These are phyloP conservation scores for Aphelenchoides besseyi DNA, from an alignment of 1,140 invertebrate genomes.

Conservation along the genomic window DNA sequence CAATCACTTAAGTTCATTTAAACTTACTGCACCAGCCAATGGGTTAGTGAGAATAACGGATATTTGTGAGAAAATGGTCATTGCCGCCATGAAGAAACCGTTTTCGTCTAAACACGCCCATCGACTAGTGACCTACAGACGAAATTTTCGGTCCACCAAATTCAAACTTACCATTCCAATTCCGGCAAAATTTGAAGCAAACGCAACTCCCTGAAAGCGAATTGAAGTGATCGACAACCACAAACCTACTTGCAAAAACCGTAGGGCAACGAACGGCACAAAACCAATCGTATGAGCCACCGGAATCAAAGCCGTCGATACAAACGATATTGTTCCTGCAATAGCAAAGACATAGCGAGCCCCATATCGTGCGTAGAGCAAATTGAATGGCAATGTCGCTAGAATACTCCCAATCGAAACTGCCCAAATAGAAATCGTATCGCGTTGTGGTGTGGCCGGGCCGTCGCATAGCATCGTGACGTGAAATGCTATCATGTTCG, in stretches of 20 bases:
- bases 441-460: background rate
- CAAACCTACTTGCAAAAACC: constrained; percentile 13
- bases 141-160: background rate
- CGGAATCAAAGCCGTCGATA: constrained; percentile 7
- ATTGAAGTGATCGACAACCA: constrained; percentile 11
- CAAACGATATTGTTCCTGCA: constrained; percentile 17
- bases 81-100: constrained; percentile 43
- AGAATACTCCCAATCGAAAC: constrained; percentile 27
- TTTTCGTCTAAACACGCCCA: constrained; percentile 42
- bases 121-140: constrained; percentile 31
- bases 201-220: constrained; percentile 41
- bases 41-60: constrained; percentile 32
- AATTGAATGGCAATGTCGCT: constrained; percentile 24
- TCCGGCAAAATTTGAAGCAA: constrained; percentile 41
- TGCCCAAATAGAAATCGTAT: constrained; percentile 25
- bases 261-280: background rate
- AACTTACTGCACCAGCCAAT: constrained; percentile 29
- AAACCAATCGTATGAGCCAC: background rate
- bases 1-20: background rate
- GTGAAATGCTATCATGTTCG: constrained; percentile 45
- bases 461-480: constrained; percentile 35
- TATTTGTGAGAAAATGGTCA: constrained; percentile 35
- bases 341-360: constrained; percentile 17
- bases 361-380: constrained; percentile 29
- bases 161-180: constrained; percentile 33